Percentiles rank a stretch among this genome's conserved stretches.
These are phyloP conservation scores for Nesidiocoris tenuis DNA, from an alignment of 2,888 invertebrate species.

Conservation along the genomic window DNA sequence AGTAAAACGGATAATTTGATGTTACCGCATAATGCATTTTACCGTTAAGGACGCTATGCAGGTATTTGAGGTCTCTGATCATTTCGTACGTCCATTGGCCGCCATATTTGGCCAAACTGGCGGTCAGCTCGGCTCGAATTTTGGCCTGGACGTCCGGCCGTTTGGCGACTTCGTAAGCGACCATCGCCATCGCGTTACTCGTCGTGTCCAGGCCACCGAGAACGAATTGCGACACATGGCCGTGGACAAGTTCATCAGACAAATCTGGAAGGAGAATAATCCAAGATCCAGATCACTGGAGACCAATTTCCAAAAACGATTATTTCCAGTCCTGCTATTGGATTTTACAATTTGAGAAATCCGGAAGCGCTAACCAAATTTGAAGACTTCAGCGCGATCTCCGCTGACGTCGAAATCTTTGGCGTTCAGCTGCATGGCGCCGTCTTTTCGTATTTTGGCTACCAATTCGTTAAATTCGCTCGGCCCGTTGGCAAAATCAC, in stretches of 20 bases:
- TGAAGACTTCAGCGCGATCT: neutral
- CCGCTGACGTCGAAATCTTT: constrained; percentile 18
- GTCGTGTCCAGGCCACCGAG: constrained; percentile 26
- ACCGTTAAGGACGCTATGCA: constrained; percentile 17
- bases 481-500: neutral
- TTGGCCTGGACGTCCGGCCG: neutral
- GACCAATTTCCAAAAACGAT: no score
- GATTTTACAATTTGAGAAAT: no score
- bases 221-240: constrained; percentile 24
- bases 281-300: no score
- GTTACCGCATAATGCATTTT: no score
- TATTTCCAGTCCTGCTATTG: no score
- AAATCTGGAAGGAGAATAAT: constrained; percentile 9
- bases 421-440: neutral
- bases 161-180: constrained; percentile 10
- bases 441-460: neutral
- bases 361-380: constrained; percentile 7
- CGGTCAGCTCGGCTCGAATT: neutral
- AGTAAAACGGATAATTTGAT: neutral
- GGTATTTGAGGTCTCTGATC: constrained; percentile 13
- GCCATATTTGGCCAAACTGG: neutral
- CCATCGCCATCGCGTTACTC: constrained; percentile 15
- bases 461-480: constrained; percentile 2
- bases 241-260: constrained; percentile 15
- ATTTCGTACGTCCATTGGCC: constrained; percentile 22